A percentile compares a stretch with the other conserved stretches of the same genome.
Evolutionary conservation across 2,888 invertebrate species (phyloP).

Genomic region (Thymelicus sylvestris): DNA sequence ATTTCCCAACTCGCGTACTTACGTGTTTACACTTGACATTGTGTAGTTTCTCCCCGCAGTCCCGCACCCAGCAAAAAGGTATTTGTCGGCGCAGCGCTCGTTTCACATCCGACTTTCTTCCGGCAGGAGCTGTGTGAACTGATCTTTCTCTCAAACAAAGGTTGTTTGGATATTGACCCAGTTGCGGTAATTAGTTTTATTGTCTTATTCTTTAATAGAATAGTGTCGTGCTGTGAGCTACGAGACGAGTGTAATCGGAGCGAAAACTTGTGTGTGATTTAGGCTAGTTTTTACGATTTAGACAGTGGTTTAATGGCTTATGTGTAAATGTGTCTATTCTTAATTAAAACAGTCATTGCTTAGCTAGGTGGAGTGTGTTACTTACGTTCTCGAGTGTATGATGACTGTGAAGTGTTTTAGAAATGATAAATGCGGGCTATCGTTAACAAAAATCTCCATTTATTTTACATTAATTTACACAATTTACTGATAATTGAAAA

Average conservation of each 20-base stretch:
- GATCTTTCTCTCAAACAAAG: conserved; percentile 43
- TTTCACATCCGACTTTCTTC: conserved; percentile 84
- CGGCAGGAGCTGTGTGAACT: conserved; percentile 49
- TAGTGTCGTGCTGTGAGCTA: conserved; percentile 6
- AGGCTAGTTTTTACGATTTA: neutral
- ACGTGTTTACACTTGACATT: conserved; percentile 58
- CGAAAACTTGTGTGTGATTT: conserved; percentile 6
- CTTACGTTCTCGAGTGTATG: too few species aligned
- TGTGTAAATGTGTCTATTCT: too few species aligned
- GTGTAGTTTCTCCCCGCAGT: conserved; percentile 28
- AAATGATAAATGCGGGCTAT: conserved; percentile 36
- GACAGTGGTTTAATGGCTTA: neutral
- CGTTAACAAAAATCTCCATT: conserved; percentile 82
- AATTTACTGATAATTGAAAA: conserved; percentile 73
- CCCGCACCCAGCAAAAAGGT: conserved; percentile 30
- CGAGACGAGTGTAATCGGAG: conserved; percentile 6
- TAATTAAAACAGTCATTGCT: too few species aligned
- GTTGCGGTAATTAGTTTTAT: conserved; percentile 28
- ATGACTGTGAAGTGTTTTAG: neutral
- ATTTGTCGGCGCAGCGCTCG: conserved; percentile 48
- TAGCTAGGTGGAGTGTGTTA: too few species aligned
- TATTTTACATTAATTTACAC: conserved; percentile 85
- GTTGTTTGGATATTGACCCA: conserved; percentile 37
- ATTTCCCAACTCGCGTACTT: conserved; percentile 24
- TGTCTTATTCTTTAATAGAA: conserved; percentile 17